Conservation (phyloP, 2,888 invertebrate species). For the Argyra leucocephala region DNA sequence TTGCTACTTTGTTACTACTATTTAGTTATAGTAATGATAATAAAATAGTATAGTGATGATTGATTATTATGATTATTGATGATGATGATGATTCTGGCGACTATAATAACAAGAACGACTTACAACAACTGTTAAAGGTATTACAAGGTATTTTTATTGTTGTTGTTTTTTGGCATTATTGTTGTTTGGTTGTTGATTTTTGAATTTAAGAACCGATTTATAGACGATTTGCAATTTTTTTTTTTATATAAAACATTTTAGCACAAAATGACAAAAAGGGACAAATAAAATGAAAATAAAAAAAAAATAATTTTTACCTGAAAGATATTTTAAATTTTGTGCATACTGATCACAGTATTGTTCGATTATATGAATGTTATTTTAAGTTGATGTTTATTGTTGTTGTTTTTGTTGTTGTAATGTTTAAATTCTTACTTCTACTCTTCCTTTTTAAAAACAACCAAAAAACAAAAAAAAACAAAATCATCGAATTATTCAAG, state of each 20-base stretch:
- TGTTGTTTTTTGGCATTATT: background rate
- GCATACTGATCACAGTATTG: slow-evolving; percentile 4
- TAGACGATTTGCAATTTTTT: background rate
- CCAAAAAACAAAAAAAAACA: too few relatives aligned
- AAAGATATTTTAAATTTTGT: slow-evolving; percentile 3
- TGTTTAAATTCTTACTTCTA: too few relatives aligned
- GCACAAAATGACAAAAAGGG: slow-evolving; percentile 1
- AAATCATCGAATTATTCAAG: background rate
- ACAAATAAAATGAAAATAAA: too few relatives aligned
- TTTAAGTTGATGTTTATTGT: background rate
- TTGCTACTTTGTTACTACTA: background rate
- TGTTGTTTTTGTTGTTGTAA: background rate
- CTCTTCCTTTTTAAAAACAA: too few relatives aligned
- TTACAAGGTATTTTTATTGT: background rate
- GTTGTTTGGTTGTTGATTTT: background rate
- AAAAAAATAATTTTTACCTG: background rate
- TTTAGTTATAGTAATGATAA: too few relatives aligned
- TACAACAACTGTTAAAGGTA: background rate
- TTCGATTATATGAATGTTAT: background rate
- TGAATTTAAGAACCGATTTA: background rate
- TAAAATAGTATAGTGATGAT: background rate
- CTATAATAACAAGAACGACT: background rate
- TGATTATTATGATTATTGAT: background rate
- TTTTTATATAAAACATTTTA: too few relatives aligned
- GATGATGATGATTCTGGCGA: background rate